These are phyloP conservation scores for Melanotaenia pygmaea DNA, from an alignment of 2,797 vertebrate genomes.

Conservation along the genomic window DNA sequence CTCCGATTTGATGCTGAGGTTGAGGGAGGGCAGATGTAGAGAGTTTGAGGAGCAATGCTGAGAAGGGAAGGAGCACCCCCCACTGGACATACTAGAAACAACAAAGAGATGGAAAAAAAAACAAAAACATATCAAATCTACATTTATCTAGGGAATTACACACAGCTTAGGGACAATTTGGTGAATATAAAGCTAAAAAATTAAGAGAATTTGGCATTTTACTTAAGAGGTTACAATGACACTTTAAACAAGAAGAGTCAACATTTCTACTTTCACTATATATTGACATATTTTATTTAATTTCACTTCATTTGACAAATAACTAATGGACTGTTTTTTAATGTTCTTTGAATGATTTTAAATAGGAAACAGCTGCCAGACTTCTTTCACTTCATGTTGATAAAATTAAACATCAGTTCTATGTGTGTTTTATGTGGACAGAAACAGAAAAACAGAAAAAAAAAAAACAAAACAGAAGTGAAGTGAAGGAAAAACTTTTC, in stretches of 20 bases:
- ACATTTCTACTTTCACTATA: no score
- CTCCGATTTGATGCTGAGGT: slow-evolving; percentile 92
- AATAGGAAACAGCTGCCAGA: no score
- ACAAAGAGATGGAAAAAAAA: slow-evolving; percentile 1
- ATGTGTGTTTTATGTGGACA: not conserved
- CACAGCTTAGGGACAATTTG: not conserved
- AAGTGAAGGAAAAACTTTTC: no score
- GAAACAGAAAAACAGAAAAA: not conserved
- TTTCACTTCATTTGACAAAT: no score
- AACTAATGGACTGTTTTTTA: no score
- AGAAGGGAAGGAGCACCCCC: slow-evolving; percentile 74
- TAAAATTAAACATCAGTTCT: not conserved
- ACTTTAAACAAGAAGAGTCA: not conserved
- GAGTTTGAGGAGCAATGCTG: slow-evolving; percentile 75
- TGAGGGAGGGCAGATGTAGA: slow-evolving; percentile 74
- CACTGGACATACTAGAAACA: slow-evolving; percentile 77
- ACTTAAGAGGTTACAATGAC: not conserved
- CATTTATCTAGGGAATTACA: not conserved
- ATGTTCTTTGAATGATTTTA: no score
- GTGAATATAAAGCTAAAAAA: not conserved
- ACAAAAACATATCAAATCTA: not conserved
- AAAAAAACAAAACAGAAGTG: no score
- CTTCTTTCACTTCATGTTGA: not conserved
- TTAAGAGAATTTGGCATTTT: not conserved
- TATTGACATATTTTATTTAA: no score